Evolutionary conservation across 2,113 vertebrate genomes (phyloP), one percentile per base, ranked within the genome.

Genomic region (Oncorhynchus clarkii): DNA sequence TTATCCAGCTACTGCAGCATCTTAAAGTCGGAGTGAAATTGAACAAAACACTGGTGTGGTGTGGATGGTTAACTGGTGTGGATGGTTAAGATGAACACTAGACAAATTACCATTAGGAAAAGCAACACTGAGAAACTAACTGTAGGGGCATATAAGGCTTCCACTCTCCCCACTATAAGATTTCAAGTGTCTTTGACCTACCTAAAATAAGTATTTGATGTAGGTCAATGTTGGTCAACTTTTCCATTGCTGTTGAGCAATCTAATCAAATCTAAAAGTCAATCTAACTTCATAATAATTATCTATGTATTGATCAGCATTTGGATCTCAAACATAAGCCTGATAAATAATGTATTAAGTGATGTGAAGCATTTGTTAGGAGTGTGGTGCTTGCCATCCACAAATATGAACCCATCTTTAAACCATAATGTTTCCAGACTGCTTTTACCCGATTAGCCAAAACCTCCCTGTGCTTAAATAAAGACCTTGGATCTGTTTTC

Each of bases 401-500:
- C 39, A 45, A 20, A 31, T 72, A 29, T 9, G 18, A 72, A 72
- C 60, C 34, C 3, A 29, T 34, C n/a, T 72, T n/a, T 39, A 45
- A 45, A 4, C 59, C 65, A 2, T 1, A 26, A 9, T 45, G n/a
- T 18, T 14, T 39, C n/a, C 72, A 60, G 31, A 45, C n/a, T 27
- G 14, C 72, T 73, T 24, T 24, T 24, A 22, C 60, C 39, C 14
- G 54, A 45, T 49, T 29, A 60, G 27, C 39, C 48, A 34, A 54
- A 54, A 67, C 45, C n/a, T 8, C 67, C 67, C 75, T 49, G 75
- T 72, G 70, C 83, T 78, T 70, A 77, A 81, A 75, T 85, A 81
- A 87, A 83, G 81, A 81, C 85, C 77, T 79, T 68, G 45, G 18
- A 31, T 74, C 80, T 70, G 74, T 70, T 81, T 83, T 87, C 54